Percentiles rank a stretch among this genome's conserved stretches.
These are phyloP conservation scores for Drosophila sp. DNA, from an alignment of 1,140 invertebrate genomes.

Conservation along the genomic window DNA sequence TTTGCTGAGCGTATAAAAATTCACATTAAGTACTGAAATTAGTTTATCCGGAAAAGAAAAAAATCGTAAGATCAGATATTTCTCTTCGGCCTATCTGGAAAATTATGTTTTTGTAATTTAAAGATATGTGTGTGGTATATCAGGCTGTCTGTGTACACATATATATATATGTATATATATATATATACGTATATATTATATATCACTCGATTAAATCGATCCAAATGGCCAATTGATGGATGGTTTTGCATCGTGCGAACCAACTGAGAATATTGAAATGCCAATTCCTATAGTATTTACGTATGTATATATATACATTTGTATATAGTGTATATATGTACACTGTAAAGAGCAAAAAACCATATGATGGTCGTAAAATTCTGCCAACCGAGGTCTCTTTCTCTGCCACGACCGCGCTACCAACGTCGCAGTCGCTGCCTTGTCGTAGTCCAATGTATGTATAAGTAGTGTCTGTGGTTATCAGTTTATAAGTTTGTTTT, in stretches of 20 bases:
- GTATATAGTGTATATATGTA: not conserved
- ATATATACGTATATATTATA: conserved; percentile 3
- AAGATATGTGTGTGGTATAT: too few relatives aligned
- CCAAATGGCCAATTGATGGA: not conserved
- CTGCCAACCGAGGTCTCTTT: conserved; percentile 36
- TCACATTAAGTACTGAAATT: too few relatives aligned
- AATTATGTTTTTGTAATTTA: too few relatives aligned
- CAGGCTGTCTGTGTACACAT: conserved; percentile 8
- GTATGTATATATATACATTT: not conserved
- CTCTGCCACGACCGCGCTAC: conserved; percentile 7
- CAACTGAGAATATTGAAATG: conserved; percentile 2
- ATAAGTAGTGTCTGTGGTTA: conserved; percentile 57
- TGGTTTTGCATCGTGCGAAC: not conserved
- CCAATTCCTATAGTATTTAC: not conserved
- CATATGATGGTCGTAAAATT: conserved; percentile 36
- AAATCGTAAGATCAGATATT: too few relatives aligned
- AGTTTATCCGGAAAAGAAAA: too few relatives aligned
- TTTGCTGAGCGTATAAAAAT: too few relatives aligned
- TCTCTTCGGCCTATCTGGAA: too few relatives aligned
- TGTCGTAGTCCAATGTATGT: conserved; percentile 61
- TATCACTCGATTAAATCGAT: conserved; percentile 3
- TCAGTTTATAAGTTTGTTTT: conserved; percentile 69
- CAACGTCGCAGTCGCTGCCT: conserved; percentile 27
- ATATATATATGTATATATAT: not conserved
- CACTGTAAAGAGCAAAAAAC: conserved; percentile 18